Conservation (phyloP, 2,113 vertebrate genomes). For the Eurystomus gularis region DNA sequence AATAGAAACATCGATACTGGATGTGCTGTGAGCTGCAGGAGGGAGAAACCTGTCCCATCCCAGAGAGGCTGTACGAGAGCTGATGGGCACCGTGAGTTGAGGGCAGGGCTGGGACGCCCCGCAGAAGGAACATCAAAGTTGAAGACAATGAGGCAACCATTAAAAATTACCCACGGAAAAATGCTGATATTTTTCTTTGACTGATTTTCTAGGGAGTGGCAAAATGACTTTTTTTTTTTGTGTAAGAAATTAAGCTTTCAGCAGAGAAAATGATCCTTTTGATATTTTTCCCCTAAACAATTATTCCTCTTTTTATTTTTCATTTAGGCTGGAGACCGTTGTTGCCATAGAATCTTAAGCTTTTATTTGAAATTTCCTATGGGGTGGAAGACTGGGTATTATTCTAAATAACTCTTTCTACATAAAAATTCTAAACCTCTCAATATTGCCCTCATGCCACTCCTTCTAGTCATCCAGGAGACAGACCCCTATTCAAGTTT, state of each 20-base stretch:
- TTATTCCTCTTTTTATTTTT: background rate
- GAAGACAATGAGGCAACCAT: background rate
- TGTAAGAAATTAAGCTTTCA: constrained; percentile 14
- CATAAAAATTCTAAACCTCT: background rate
- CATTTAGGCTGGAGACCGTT: background rate
- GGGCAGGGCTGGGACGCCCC: background rate
- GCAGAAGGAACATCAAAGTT: background rate
- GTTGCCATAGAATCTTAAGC: background rate
- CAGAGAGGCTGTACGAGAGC: fast-evolving
- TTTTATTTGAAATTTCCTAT: background rate
- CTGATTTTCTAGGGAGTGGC: background rate
- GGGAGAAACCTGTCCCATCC: background rate
- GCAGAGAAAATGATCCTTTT: background rate
- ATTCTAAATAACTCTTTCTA: background rate
- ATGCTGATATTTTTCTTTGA: background rate
- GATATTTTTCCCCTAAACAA: background rate
- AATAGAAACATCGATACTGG: background rate
- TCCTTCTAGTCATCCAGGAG: background rate
- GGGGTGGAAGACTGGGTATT: background rate
- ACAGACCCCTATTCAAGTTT: background rate
- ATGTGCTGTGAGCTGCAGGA: background rate
- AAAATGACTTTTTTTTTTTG: background rate
- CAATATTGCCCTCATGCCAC: background rate
- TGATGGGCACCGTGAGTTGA: background rate
- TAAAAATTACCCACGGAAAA: background rate